phyloP scores from a whole-genome alignment of 2,888 invertebrate species.

The Scrobipalpa costella region DNA sequence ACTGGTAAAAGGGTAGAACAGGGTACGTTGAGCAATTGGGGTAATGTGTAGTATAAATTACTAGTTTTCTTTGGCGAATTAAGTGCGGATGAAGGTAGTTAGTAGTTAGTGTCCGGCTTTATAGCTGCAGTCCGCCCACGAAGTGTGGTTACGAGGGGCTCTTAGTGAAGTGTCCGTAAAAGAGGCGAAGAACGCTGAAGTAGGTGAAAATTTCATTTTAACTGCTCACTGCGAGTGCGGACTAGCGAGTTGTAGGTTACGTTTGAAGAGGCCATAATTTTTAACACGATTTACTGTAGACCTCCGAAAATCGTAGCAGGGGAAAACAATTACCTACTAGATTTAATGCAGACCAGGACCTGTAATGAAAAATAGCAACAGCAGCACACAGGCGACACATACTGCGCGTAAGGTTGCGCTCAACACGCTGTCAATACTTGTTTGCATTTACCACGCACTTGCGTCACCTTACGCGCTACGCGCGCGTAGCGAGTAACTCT shows the following conservation, averaged over 20 bases:
- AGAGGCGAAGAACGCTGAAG: constrained; percentile 16
- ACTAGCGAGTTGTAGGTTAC: not conserved
- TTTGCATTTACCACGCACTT: too few species aligned
- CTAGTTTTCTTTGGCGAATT: constrained; percentile 72
- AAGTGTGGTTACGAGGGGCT: constrained; percentile 18
- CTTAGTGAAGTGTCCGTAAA: constrained; percentile 13
- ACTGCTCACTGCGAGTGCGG: not conserved
- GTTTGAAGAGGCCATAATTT: not conserved
- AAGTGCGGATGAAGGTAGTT: constrained; percentile 67
- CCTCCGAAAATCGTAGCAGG: not conserved
- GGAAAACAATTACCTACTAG: too few species aligned
- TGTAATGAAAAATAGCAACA: too few species aligned
- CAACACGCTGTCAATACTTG: too few species aligned
- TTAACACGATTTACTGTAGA: constrained; percentile 7
- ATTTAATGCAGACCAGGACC: too few species aligned
- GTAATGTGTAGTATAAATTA: constrained; percentile 73
- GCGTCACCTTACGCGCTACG: too few species aligned
- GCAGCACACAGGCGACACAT: too few species aligned
- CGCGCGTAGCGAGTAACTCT: too few species aligned
- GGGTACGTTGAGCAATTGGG: constrained; percentile 66
- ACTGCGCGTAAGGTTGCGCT: too few species aligned
- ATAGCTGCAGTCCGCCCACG: constrained; percentile 44
- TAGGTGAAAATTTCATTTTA: constrained; percentile 17
- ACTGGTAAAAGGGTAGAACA: constrained; percentile 34
- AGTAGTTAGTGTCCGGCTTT: constrained; percentile 61